Evolutionary conservation across 2,888 invertebrate genomes (phyloP).

Genomic region (Monoplex corrugatus): DNA sequence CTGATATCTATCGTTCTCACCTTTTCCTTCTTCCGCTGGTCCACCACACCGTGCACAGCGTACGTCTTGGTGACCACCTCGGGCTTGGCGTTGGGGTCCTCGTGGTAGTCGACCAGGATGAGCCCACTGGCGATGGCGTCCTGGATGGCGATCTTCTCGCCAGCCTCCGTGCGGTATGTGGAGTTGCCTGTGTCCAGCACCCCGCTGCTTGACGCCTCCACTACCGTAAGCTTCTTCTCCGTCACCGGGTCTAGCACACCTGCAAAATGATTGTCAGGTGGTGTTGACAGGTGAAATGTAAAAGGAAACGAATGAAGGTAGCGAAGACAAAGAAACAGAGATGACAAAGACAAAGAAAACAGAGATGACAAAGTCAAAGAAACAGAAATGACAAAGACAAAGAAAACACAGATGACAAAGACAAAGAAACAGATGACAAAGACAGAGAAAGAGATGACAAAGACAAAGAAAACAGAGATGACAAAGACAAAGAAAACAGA

Average conservation of each 20-base stretch:
- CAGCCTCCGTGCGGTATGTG: conserved; percentile 68
- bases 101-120: conserved; percentile 72
- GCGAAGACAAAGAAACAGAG: no score
- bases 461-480: no score
- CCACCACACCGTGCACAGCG: conserved; percentile 78
- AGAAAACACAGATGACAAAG: no score
- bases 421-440: no score
- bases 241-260: conserved; percentile 68
- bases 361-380: no score
- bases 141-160: conserved; percentile 68
- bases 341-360: no score
- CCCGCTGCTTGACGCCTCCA: conserved; percentile 66
- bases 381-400: no score
- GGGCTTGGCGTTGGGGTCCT: conserved; percentile 57
- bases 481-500: no score
- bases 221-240: conserved; percentile 63
- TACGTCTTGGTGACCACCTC: conserved; percentile 77
- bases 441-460: no score
- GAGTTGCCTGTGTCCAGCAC: conserved; percentile 67
- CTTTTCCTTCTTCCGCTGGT: conserved; percentile 70
- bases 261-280: not conserved
- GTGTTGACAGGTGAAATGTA: no score
- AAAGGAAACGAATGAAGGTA: no score
- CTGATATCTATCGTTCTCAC: conserved; percentile 49
- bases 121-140: conserved; percentile 76